Evolutionary conservation across 2,888 invertebrate species (phyloP), one percentile per base, ranked within the genome.

Genomic region (Dyspetes luteomarginatus): DNA sequence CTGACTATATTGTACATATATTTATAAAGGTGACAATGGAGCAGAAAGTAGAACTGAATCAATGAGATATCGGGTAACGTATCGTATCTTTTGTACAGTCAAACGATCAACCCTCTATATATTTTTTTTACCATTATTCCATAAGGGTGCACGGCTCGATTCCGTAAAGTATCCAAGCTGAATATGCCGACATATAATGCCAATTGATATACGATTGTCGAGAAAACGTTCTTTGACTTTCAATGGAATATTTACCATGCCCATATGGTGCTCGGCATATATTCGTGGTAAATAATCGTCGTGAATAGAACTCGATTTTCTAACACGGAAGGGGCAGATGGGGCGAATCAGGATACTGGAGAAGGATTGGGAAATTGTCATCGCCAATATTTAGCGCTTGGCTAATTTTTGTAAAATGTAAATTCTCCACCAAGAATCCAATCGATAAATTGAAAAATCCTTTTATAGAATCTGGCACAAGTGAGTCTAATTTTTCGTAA

Each of bases 1-100:
- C 41, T 68, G 9, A 65, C n/a, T 7, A n/a, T 68, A 60, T 19
- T 28, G 15, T 17, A 30, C 12, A 9, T 36, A 15, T 55, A 26
- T 52, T 17, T 52, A 3, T 26, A 71, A 55, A n/a, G 24, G 64
- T 65, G 71, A 48, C 64, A 60, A 71, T 67, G 43, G 43, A 67
- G 67, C 50, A 41, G 43, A 78, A 60, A 28, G 58, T 30, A 22
- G 67, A 43, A 67, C 15, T 7, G 48, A 71, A 78, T 78, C 78
- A 58, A 73, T 67, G 58, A 60, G 67, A 78, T 72, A 67, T 48
- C 65, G 45, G 52, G 9, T n/a, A 55, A 64, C 28, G 22, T 12
- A 24, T 55, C 56, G 55, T 74, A 60, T 67, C 36, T 62, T 52
- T 41, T 41, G 26, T 52, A 62, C 43, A 28, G 52, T n/a, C 19